Evolutionary conservation across 2,113 vertebrate genomes (phyloP).

Genomic region (Ammodytes dubius): DNA sequence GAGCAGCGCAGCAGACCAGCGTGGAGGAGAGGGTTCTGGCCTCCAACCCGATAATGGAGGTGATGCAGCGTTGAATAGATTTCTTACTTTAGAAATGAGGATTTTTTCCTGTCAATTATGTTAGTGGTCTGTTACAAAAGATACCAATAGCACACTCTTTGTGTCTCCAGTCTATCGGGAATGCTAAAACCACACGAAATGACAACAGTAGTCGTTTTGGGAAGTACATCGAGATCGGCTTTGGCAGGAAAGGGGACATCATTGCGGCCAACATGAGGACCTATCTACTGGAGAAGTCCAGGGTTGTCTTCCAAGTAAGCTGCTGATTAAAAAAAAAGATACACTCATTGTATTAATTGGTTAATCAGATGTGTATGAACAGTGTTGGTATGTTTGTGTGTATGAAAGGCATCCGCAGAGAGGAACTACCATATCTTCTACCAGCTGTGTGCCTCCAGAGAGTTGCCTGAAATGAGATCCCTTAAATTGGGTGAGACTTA

Average conservation of each 20-base stretch:
- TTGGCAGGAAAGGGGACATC: constrained; percentile 80
- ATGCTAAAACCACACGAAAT: constrained; percentile 86
- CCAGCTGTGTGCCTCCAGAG: constrained; percentile 86
- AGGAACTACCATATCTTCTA: constrained; percentile 89
- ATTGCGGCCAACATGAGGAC: constrained; percentile 87
- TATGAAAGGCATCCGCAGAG: constrained; percentile 77
- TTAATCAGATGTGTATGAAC: background rate
- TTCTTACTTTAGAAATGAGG: background rate
- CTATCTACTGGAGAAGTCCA: constrained; percentile 88
- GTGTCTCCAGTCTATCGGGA: constrained; percentile 85
- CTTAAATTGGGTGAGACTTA: constrained; percentile 81
- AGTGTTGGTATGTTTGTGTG: background rate
- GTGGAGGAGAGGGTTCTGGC: constrained; percentile 86
- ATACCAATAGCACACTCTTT: background rate
- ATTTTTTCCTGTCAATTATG: background rate
- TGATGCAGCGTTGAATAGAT: constrained; percentile 37
- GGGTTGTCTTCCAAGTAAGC: constrained; percentile 87
- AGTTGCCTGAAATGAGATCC: constrained; percentile 79
- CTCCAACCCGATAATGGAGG: constrained; percentile 88
- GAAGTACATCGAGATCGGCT: constrained; percentile 88
- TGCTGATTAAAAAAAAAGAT: background rate
- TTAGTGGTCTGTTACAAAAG: background rate
- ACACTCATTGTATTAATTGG: background rate
- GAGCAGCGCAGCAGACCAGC: constrained; percentile 84
- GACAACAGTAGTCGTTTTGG: constrained; percentile 90